Evolutionary conservation across 2,888 invertebrate species (phyloP), one percentile per base, ranked within the genome.

Genomic region (Acrobasis suavella): DNA sequence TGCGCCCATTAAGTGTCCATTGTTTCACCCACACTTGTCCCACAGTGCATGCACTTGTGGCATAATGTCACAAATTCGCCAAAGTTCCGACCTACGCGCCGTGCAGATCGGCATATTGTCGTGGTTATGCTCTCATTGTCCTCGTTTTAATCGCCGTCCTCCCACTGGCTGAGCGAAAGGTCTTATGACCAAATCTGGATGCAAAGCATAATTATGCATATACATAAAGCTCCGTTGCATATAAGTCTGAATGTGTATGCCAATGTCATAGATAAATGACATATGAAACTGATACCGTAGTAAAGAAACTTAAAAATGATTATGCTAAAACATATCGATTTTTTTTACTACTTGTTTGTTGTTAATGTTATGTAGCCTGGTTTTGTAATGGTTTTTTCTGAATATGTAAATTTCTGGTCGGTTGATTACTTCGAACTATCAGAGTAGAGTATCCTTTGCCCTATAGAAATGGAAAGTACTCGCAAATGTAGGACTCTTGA

Each of bases 71-170:
- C 65, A 67, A 75, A 78, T 80, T 83, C 74, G 77, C 81, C 80
- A 83, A 85, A 85, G 71, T 70, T 62, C 71, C 74, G 64, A 69
- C 86, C 86, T 74, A 83, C 85, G 72, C 72, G 67, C 66, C 66
- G 66, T 71, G 72, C 71, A 14, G 10, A 14, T 14, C 10, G 72
- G 75, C 75, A 73, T 71, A 72, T 76, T 46, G 55, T 55, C 55
- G 56, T 39, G 16, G 55, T 56, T 56, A 78, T 77, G 74, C 73
- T 78, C 77, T 75, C 71, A 75, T 79, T 85, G 81, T 82, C 84
- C 81, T 82, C 74, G 77, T 64, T 66, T 66, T 70, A 74, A 77
- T 78, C 75, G 77, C 73, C 66, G 73, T 66, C 76, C 73, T 70
- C 78, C 80, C 77, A 80, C 82, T 62, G 58, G 56, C 50, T 12